Conservation (phyloP, 2,113 vertebrate species). For the Syngnathus floridae region DNA sequence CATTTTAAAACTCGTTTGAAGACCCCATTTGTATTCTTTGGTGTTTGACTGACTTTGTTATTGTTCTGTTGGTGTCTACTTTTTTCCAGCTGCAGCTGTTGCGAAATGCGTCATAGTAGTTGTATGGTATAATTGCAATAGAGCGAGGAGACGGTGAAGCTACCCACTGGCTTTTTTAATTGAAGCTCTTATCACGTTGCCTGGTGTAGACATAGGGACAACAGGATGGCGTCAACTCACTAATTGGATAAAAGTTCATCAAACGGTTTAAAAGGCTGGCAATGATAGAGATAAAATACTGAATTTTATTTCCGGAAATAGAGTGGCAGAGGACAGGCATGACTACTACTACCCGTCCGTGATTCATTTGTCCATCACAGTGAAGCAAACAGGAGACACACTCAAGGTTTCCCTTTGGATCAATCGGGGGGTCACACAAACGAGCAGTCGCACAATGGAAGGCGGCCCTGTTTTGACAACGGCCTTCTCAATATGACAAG, state of each 20-base stretch:
- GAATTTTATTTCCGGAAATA: slow-evolving; percentile 26
- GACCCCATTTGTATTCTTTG: slow-evolving; percentile 10
- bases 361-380: slow-evolving; percentile 5
- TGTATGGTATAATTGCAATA: slow-evolving; percentile 11
- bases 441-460: slow-evolving; percentile 4
- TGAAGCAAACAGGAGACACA: slow-evolving; percentile 4
- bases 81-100: no score
- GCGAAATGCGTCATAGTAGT: no score
- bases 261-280: slow-evolving; percentile 30
- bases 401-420: slow-evolving; percentile 30
- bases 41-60: slow-evolving; percentile 39
- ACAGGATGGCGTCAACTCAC: slow-evolving; percentile 23
- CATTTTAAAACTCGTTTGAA: no score
- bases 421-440: slow-evolving; percentile 31
- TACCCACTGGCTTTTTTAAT: slow-evolving; percentile 40
- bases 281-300: slow-evolving; percentile 29
- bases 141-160: slow-evolving; percentile 28
- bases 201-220: slow-evolving; percentile 29
- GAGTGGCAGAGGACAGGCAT: slow-evolving; percentile 17
- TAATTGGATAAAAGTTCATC: slow-evolving; percentile 48
- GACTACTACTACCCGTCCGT: not conserved
- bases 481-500: slow-evolving; percentile 32
- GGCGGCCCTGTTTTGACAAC: slow-evolving; percentile 27
- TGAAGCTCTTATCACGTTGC: slow-evolving; percentile 35
- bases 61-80: slow-evolving; percentile 10